phyloP scores from a whole-genome alignment of 1,140 invertebrate species.

The Pseudomyrmex cubaensis region DNA sequence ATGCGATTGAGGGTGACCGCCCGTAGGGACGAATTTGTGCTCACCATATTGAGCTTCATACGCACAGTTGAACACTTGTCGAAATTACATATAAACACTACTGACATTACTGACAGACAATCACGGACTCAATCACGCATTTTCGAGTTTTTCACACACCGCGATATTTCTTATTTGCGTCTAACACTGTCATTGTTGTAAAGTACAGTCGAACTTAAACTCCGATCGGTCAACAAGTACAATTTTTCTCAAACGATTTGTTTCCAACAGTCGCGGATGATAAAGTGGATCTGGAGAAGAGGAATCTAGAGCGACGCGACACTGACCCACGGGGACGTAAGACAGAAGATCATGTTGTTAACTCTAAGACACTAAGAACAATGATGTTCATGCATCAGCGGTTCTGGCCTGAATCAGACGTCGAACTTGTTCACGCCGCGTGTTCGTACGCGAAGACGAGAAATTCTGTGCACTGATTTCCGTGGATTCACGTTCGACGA shows the following conservation, averaged over 20 bases:
- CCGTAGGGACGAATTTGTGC: slow-evolving; percentile 70
- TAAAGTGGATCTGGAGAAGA: slow-evolving; percentile 20
- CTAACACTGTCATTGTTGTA: not conserved
- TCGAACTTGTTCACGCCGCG: slow-evolving; percentile 7
- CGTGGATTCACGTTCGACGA: not conserved
- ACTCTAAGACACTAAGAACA: slow-evolving; percentile 42
- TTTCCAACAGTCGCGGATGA: slow-evolving; percentile 19
- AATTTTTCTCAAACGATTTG: slow-evolving; percentile 21
- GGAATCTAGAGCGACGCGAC: slow-evolving; percentile 58
- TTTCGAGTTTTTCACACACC: not conserved
- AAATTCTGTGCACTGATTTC: not conserved
- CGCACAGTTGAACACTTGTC: not conserved
- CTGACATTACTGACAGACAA: not conserved
- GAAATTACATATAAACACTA: not conserved
- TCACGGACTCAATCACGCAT: not conserved
- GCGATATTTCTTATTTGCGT: not conserved
- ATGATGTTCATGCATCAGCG: slow-evolving; percentile 40
- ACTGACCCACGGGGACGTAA: slow-evolving; percentile 47
- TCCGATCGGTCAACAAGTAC: not conserved
- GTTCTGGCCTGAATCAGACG: slow-evolving; percentile 33
- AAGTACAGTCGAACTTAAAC: not conserved
- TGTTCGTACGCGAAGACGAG: slow-evolving; percentile 10
- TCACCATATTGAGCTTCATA: slow-evolving; percentile 70
- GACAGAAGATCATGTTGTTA: slow-evolving; percentile 50
- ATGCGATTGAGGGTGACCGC: slow-evolving; percentile 67